These are phyloP conservation scores for Melanotaenia maccullochi DNA, from an alignment of 2,797 vertebrate genomes.

Conservation along the genomic window DNA sequence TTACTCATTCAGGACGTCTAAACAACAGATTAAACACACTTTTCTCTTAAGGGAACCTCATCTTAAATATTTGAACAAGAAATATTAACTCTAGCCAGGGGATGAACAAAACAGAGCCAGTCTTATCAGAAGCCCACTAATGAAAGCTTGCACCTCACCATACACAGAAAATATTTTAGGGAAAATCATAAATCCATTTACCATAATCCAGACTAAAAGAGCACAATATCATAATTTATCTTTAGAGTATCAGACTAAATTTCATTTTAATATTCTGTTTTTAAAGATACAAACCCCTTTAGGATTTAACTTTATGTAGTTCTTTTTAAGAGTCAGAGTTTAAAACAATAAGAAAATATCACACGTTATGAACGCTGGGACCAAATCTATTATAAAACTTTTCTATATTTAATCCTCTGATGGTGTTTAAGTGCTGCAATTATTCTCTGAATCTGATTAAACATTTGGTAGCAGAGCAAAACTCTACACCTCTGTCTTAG, in stretches of 20 bases:
- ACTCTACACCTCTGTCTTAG: neutral
- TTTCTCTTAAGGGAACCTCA: neutral
- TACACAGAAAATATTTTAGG: neutral
- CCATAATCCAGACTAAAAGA: neutral
- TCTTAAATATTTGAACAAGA: neutral
- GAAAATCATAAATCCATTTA: neutral
- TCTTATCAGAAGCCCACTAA: neutral
- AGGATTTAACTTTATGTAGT: neutral
- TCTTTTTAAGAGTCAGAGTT: neutral
- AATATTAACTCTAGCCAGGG: neutral
- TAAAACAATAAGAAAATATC: neutral
- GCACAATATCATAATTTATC: neutral
- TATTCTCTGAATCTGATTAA: neutral
- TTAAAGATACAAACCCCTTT: neutral
- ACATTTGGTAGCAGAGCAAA: neutral
- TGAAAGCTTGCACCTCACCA: neutral
- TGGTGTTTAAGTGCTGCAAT: neutral
- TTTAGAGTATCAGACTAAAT: no score
- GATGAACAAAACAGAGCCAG: neutral
- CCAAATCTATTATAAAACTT: neutral
- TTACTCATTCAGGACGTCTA: conserved; percentile 16
- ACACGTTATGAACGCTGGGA: neutral
- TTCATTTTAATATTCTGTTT: neutral
- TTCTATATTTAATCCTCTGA: neutral
- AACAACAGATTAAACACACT: neutral